Conservation (phyloP, 2,113 vertebrate species). For the Syngnathus typhle region DNA sequence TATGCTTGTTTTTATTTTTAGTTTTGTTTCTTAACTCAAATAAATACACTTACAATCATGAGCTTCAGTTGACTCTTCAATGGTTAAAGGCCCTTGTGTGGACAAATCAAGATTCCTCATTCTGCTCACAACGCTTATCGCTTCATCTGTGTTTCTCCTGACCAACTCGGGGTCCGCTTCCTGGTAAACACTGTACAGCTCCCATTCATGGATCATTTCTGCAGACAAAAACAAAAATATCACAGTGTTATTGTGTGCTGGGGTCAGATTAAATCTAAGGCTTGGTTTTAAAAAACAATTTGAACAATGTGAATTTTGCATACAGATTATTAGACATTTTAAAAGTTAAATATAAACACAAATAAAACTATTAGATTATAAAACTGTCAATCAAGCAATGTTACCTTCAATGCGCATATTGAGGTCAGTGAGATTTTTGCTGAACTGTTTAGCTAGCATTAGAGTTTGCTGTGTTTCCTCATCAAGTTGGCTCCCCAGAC, state of each 20-base stretch:
- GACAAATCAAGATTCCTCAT: slow-evolving; percentile 75
- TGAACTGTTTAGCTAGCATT: slow-evolving; percentile 73
- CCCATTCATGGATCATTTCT: slow-evolving; percentile 87
- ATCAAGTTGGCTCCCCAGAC: slow-evolving; percentile 66
- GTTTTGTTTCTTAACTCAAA: not conserved
- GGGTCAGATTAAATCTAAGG: too few relatives aligned
- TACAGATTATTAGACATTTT: not conserved
- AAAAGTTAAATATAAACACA: not conserved
- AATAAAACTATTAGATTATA: too few relatives aligned
- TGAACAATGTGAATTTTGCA: not conserved
- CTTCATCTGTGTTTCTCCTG: slow-evolving; percentile 61
- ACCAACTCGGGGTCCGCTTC: slow-evolving; percentile 77
- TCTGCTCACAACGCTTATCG: slow-evolving; percentile 75
- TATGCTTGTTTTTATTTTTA: not conserved
- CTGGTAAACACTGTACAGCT: slow-evolving; percentile 78
- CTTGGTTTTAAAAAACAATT: too few relatives aligned
- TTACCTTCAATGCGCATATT: slow-evolving; percentile 79
- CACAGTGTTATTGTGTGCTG: not conserved
- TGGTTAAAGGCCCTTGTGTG: slow-evolving; percentile 67
- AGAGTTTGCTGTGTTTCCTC: slow-evolving; percentile 73
- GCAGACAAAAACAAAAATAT: slow-evolving; percentile 8
- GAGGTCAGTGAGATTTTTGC: slow-evolving; percentile 72
- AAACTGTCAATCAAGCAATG: not conserved
- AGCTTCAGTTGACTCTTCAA: slow-evolving; percentile 75
- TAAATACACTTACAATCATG: slow-evolving; percentile 70